phyloP scores from a whole-genome alignment of 2,113 vertebrate species.

The Hemichromis elongatus region DNA sequence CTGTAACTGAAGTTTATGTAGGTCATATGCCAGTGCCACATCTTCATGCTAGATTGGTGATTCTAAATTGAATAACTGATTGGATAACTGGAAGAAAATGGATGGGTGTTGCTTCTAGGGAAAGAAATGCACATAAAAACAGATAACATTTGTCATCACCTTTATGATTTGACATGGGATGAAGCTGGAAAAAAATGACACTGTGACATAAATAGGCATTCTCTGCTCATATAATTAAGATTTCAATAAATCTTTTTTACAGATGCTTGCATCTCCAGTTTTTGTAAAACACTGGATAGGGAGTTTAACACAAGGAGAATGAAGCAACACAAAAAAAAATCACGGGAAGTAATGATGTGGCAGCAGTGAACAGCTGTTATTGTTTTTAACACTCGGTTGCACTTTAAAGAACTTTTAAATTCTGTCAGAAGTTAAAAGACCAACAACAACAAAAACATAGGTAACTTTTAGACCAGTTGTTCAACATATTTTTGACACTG shows the following conservation, averaged over 20 bases:
- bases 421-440: neutral
- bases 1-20: neutral
- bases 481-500: neutral
- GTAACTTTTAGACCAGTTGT: neutral
- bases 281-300: neutral
- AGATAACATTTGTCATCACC: no score
- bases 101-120: neutral
- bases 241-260: neutral
- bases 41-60: neutral
- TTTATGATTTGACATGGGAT: no score
- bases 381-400: neutral
- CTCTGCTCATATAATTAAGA: neutral
- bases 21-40: neutral
- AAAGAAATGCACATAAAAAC: no score
- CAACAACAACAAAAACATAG: neutral
- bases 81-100: neutral
- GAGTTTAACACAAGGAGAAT: neutral
- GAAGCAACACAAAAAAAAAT: neutral
- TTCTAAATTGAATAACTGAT: neutral
- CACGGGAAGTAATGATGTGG: neutral
- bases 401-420: neutral
- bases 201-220: no score
- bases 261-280: neutral
- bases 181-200: no score
- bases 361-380: neutral